Evolutionary conservation across 2,888 invertebrate species (phyloP), one percentile per base, ranked within the genome.

Genomic region (Machimus atricapillus): DNA sequence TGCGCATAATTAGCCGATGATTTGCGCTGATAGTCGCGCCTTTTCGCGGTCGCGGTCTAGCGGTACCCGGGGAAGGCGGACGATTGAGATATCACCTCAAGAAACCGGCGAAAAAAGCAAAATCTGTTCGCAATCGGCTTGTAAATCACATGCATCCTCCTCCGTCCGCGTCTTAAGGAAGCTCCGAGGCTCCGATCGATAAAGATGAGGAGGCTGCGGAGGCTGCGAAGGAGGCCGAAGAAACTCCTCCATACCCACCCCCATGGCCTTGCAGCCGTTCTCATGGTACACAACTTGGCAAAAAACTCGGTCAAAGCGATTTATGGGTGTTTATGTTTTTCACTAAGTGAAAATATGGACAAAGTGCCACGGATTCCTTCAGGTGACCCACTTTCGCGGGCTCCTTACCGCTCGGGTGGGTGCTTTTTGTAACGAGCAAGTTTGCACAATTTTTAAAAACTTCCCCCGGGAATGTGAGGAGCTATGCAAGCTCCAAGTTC

Each of bases 321-420:
- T 81, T 81, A 81, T 81, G 81, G 81, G 23, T 81, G 81, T 81
- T 81, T 81, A 52, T 81, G 81, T 81, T 81, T 81, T 81, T 81
- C 81, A 27, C 56, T 56, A 34, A 27, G 27, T 81, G 81, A 81
- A 81, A 81, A 31, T 56, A 52, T 81, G 52, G 52, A 81, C 81
- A 81, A 81, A 27, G 56, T 81, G 31, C 56, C 81, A 81, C 27
- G 52, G 52, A 56, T 27, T 52, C 31, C 81, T 81, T 27, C 34
- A 81, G 31, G 23, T 81, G 81, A 81, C 81, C 81, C 27, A 81
- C 9, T 81, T 81, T 56, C 34, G 16, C 9, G 23, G 43, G 23
- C 78, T 78, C 78, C 43, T 78, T 78, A 78, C 78, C 78, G 43
- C 78, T 78, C 43, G 19, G 78, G 1, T 40, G 40, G 78, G n/a